A percentile compares a stretch with the other conserved stretches of the same genome.
phyloP scores from a whole-genome alignment of 2,888 invertebrate genomes.

The Emmelina monodactyla region DNA sequence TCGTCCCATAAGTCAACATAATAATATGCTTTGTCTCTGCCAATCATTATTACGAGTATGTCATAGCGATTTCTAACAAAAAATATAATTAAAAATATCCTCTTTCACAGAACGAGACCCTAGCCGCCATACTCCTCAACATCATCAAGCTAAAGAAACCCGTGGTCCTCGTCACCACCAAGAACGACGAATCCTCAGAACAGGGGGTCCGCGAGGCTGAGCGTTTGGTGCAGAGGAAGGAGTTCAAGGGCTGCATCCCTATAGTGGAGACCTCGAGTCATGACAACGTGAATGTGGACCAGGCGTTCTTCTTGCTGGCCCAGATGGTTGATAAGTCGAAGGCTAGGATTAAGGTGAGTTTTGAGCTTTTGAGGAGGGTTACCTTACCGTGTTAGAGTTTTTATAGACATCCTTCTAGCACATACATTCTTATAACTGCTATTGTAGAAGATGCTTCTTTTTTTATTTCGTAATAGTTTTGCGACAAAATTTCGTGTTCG shows the following conservation, averaged over 20 bases:
- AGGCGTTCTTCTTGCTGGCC: slow-evolving; percentile 88
- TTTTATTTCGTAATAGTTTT: too few species aligned
- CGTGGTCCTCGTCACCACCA: slow-evolving; percentile 91
- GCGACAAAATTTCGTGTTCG: too few species aligned
- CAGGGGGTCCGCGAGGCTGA: slow-evolving; percentile 89
- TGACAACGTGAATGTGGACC: slow-evolving; percentile 94
- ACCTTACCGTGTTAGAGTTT: too few species aligned
- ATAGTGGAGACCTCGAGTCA: slow-evolving; percentile 95
- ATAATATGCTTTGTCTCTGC: too few species aligned
- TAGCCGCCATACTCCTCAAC: slow-evolving; percentile 84
- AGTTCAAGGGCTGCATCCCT: slow-evolving; percentile 88
- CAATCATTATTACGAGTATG: too few species aligned
- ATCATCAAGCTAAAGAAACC: slow-evolving; percentile 94
- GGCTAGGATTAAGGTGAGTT: slow-evolving; percentile 67
- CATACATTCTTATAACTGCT: too few species aligned
- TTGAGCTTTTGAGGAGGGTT: too few species aligned
- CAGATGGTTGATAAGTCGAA: slow-evolving; percentile 93
- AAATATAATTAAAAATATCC: background rate
- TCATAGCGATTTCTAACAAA: too few species aligned
- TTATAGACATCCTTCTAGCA: too few species aligned
- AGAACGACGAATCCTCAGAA: slow-evolving; percentile 93
- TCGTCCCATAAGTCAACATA: too few species aligned
- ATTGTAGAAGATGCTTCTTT: too few species aligned
- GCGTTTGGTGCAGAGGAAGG: slow-evolving; percentile 83
- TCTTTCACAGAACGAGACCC: slow-evolving; percentile 69